Evolutionary conservation across 2,888 invertebrate species (phyloP).

Genomic region (Aleiodes alternator): DNA sequence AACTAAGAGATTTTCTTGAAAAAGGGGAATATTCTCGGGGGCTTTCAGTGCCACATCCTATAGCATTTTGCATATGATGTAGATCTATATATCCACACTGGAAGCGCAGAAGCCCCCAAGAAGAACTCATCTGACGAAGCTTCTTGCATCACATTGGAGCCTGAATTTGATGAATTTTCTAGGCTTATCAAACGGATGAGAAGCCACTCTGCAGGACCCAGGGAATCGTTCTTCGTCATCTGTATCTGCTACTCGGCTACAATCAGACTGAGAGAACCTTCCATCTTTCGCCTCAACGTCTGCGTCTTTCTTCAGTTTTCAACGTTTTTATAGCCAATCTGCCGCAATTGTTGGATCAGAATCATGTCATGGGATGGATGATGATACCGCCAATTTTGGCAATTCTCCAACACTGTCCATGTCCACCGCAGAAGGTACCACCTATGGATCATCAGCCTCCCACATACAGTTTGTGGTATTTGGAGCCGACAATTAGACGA

Average conservation of each 20-base stretch:
- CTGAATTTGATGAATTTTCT: constrained; percentile 1
- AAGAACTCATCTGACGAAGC: background rate
- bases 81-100: too few relatives aligned
- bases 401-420: constrained; percentile 89
- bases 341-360: constrained; percentile 96
- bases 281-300: constrained; percentile 89
- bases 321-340: constrained; percentile 96
- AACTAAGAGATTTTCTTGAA: background rate
- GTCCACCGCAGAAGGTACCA: constrained; percentile 80
- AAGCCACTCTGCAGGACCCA: constrained; percentile 87
- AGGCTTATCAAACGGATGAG: constrained; percentile 92
- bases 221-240: constrained; percentile 91
- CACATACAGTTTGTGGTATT: constrained; percentile 90
- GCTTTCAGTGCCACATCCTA: too few relatives aligned
- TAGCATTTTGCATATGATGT: too few relatives aligned
- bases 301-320: constrained; percentile 95
- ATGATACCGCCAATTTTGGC: constrained; percentile 90
- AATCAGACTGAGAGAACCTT: constrained; percentile 93
- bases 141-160: background rate
- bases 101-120: too few relatives aligned
- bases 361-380: constrained; percentile 93
- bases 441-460: constrained; percentile 80
- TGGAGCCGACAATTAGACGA: constrained; percentile 90
- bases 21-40: background rate
- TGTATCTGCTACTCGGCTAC: constrained; percentile 95